These are phyloP conservation scores for Notodonta dromedarius DNA, from an alignment of 2,888 invertebrate species.

Conservation along the genomic window DNA sequence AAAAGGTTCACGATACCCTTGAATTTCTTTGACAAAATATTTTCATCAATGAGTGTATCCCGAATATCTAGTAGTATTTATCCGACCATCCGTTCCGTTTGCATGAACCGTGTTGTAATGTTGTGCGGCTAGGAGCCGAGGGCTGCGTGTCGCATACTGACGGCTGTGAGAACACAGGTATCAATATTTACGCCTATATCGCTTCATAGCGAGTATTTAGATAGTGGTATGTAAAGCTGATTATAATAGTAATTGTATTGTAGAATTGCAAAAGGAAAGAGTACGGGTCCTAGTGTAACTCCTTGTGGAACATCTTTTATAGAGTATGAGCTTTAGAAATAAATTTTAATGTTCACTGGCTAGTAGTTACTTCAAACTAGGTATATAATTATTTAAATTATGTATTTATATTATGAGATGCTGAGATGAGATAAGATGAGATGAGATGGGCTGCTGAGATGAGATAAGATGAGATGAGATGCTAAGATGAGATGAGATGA, in stretches of 20 bases:
- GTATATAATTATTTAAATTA: too few relatives aligned
- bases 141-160: slow-evolving; percentile 97
- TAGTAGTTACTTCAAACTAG: too few relatives aligned
- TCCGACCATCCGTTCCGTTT: slow-evolving; percentile 66
- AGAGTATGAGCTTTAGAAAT: too few relatives aligned
- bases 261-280: neutral
- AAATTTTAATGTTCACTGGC: too few relatives aligned
- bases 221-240: neutral
- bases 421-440: too few relatives aligned
- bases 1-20: neutral
- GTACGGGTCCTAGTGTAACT: neutral
- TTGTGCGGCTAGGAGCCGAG: slow-evolving; percentile 90
- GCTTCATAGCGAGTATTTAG: neutral
- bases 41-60: slow-evolving; percentile 5
- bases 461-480: too few relatives aligned
- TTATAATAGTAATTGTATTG: neutral
- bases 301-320: neutral
- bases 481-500: too few relatives aligned
- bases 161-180: slow-evolving; percentile 97
- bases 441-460: too few relatives aligned
- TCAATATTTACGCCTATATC: slow-evolving; percentile 7
- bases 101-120: slow-evolving; percentile 87
- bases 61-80: slow-evolving; percentile 11
- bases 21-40: slow-evolving; percentile 1
- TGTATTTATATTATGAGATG: too few relatives aligned